These are phyloP conservation scores for Diplazon laetatorius DNA, from an alignment of 2,888 invertebrate species.

Conservation along the genomic window DNA sequence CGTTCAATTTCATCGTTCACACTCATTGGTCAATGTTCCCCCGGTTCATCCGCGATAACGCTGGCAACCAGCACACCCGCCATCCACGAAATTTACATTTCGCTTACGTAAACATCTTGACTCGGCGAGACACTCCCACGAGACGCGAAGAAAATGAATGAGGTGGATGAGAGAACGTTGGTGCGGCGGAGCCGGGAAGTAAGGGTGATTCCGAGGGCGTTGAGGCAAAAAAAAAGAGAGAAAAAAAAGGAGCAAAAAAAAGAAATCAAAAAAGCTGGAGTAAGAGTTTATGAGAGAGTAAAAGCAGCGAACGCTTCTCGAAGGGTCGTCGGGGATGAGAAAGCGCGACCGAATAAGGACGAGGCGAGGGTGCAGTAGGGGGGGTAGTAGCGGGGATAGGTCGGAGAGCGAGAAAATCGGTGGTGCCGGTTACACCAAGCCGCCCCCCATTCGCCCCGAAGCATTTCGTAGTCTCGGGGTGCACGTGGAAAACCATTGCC, in stretches of 20 bases:
- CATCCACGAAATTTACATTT: conserved; percentile 58
- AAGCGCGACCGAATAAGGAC: neutral
- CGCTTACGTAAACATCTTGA: conserved; percentile 63
- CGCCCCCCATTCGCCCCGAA: conserved; percentile 57
- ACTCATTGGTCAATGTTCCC: too few relatives aligned
- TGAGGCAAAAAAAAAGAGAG: neutral
- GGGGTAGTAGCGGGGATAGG: too few relatives aligned
- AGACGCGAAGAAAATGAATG: conserved; percentile 24
- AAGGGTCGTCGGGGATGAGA: conserved; percentile 3
- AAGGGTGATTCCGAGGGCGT: neutral
- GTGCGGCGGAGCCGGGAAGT: conserved; percentile 6
- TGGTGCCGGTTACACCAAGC: conserved; percentile 63
- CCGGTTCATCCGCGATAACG: too few relatives aligned
- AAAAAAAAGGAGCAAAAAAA: conserved; percentile 30
- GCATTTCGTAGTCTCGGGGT: conserved; percentile 59
- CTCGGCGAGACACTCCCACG: conserved; percentile 24
- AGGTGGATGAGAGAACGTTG: conserved; percentile 17
- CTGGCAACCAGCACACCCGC: conserved; percentile 19
- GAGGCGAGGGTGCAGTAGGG: conserved; percentile 16
- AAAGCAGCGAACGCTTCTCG: conserved; percentile 2
- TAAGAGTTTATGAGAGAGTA: conserved; percentile 63
- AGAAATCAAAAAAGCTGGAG: conserved; percentile 36
- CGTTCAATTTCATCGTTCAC: too few relatives aligned
- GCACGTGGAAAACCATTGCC: conserved; percentile 39
- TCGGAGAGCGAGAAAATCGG: conserved; percentile 66